Base-by-base conservation (phyloP, 23 tunicate species). In the Trididemnum miniatum region DNA sequence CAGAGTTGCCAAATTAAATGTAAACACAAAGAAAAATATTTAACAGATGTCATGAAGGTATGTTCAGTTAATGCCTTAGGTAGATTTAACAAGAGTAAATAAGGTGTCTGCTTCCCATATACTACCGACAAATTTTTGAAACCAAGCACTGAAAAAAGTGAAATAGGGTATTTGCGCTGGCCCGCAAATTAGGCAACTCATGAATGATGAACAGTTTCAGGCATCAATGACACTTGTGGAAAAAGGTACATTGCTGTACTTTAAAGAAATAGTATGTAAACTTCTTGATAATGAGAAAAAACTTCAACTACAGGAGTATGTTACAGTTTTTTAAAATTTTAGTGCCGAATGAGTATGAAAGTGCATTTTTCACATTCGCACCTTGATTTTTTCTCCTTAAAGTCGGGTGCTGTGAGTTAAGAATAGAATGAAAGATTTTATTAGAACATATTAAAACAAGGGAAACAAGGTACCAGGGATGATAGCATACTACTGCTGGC, bases 141-240 rank as follows among this genome's bases (percentile, higher is more conserved):
- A 67, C 75, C 32, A 67, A 67, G 75, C 29, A 24, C 25, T 62
- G 67, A 62, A 62, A 62, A 67, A 67, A 67, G 75, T 67, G 38
- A 67, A 67, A 67, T 37, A 67, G 75, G 75, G 75, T n/a, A 67
- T 67, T 31, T 67, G 31, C n/a, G 37, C n/a, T 32, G 75, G 75
- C 32, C 75, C 38, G 32, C 75, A 67, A 67, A 67, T 67, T 67
- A 67, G 75, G 75, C 75, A 67, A 67, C 75, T 67, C 38, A 67
- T 67, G 32, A 67, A 67, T 31, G 75, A 67, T 67, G 75, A 67
- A 33, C 37, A 67, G 7, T 30, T 67, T 33, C 75, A 32, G 75
- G 31, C 38, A 67, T 30, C 38, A n/a, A 67, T 67, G 75, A 67
- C 75, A 67, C 26, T 30, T 30, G 75, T 67, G 75, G 75, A 67